Evolutionary conservation across 1,140 invertebrate species (phyloP).

Genomic region (Phortica variegata): DNA sequence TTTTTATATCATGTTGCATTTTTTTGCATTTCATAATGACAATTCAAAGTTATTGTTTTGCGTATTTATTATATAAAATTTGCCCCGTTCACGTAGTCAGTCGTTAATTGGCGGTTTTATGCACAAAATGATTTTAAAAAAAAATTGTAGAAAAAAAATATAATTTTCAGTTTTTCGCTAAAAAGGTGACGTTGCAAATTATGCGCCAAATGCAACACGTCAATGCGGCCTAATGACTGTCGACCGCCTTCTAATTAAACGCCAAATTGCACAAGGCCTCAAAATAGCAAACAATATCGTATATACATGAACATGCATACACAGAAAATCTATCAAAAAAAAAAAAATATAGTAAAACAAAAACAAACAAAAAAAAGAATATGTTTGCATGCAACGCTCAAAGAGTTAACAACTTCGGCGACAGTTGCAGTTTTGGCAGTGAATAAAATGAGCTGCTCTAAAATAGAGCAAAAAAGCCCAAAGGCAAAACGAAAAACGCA

Average conservation of each 20-base stretch:
- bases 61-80: too few relatives aligned
- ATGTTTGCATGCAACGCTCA: slow-evolving; percentile 1
- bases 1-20: too few relatives aligned
- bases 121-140: too few relatives aligned
- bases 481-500: slow-evolving; percentile 3
- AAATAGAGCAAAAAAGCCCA: background rate
- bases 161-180: too few relatives aligned
- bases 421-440: background rate
- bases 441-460: slow-evolving; percentile 4
- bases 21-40: too few relatives aligned
- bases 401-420: slow-evolving; percentile 19
- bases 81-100: too few relatives aligned
- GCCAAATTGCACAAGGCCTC: slow-evolving; percentile 42
- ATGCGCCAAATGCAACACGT: too few relatives aligned
- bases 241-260: slow-evolving; percentile 53
- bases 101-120: too few relatives aligned
- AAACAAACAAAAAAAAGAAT: slow-evolving; percentile 18
- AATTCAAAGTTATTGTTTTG: too few relatives aligned
- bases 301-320: slow-evolving; percentile 38
- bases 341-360: background rate
- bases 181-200: too few relatives aligned
- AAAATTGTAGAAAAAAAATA: slow-evolving; percentile 1
- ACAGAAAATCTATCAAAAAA: slow-evolving; percentile 20
- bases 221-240: slow-evolving; percentile 42
- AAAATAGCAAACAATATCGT: too few relatives aligned